Conservation (phyloP, 2,888 invertebrate genomes). For the Silvanus unidentatus region DNA sequence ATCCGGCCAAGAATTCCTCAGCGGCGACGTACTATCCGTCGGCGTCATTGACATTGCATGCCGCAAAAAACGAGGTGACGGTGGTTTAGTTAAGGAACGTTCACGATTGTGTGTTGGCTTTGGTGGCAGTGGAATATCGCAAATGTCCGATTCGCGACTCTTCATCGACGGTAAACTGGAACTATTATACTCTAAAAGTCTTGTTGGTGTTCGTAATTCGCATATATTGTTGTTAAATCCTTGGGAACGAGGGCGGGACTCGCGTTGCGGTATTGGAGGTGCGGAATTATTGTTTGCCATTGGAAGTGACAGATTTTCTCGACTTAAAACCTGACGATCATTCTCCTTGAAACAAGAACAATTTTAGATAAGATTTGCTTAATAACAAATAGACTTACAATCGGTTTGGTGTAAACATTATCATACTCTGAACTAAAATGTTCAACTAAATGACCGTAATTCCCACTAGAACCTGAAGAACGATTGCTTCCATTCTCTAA, state of each 20-base stretch:
- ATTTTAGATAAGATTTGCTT: too few species aligned
- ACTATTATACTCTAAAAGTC: slow-evolving; percentile 42
- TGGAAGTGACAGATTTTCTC: slow-evolving; percentile 44
- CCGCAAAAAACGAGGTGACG: slow-evolving; percentile 51
- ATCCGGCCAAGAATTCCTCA: slow-evolving; percentile 56
- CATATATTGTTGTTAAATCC: slow-evolving; percentile 46
- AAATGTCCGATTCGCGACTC: slow-evolving; percentile 38
- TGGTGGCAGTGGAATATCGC: slow-evolving; percentile 48
- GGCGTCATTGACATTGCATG: slow-evolving; percentile 49
- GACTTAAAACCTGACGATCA: slow-evolving; percentile 31
- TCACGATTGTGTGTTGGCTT: slow-evolving; percentile 47
- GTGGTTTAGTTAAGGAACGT: slow-evolving; percentile 51
- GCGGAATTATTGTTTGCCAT: slow-evolving; percentile 43
- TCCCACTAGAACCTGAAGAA: slow-evolving; percentile 46
- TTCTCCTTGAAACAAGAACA: slow-evolving; percentile 23
- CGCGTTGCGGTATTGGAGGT: slow-evolving; percentile 57
- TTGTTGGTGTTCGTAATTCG: slow-evolving; percentile 44
- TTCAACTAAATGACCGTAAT: slow-evolving; percentile 51
- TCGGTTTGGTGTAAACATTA: slow-evolving; percentile 67
- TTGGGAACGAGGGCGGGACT: slow-evolving; percentile 54
- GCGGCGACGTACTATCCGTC: slow-evolving; percentile 46
- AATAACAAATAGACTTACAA: slow-evolving; percentile 45
- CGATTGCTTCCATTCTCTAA: slow-evolving; percentile 39
- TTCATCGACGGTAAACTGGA: slow-evolving; percentile 47
- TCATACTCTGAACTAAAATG: slow-evolving; percentile 43